Percentiles rank a stretch among this genome's conserved stretches.
Conservation (phyloP, 1,140 invertebrate genomes). For the Telenomus remus region DNA sequence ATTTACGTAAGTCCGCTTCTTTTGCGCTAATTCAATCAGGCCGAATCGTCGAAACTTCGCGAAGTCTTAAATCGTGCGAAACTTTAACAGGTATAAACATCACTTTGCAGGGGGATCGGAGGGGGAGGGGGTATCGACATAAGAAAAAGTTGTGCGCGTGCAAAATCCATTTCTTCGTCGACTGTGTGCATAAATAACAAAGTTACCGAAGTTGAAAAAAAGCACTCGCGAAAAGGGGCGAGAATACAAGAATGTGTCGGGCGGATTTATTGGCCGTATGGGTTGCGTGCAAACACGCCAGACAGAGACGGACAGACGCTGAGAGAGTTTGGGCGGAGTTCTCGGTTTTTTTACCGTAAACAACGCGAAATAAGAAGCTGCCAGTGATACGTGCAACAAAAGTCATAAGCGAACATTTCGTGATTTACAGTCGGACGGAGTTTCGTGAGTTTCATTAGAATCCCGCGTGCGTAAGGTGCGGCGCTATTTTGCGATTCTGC, state of each 20-base stretch:
- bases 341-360: slow-evolving; percentile 45
- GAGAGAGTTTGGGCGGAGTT: too few species aligned
- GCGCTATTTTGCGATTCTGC: too few species aligned
- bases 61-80: too few species aligned
- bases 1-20: too few species aligned
- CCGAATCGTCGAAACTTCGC: too few species aligned
- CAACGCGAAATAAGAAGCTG: slow-evolving; percentile 48
- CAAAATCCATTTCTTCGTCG: slow-evolving; percentile 67
- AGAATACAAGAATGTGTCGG: slow-evolving; percentile 29
- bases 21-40: too few species aligned
- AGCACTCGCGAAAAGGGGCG: slow-evolving; percentile 28
- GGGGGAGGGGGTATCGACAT: too few species aligned
- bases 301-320: too few species aligned
- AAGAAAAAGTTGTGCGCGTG: slow-evolving; percentile 14
- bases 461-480: neutral
- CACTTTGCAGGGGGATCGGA: too few species aligned
- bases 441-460: slow-evolving; percentile 6
- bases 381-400: slow-evolving; percentile 22
- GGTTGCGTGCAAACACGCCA: slow-evolving; percentile 31
- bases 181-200: slow-evolving; percentile 69
- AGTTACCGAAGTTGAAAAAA: slow-evolving; percentile 69
- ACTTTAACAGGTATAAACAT: too few species aligned
- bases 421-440: slow-evolving; percentile 42
- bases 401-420: slow-evolving; percentile 43
- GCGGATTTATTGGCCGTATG: slow-evolving; percentile 44